Base-by-base conservation (phyloP, 2,888 invertebrate species). In the Caprella mutica region DNA sequence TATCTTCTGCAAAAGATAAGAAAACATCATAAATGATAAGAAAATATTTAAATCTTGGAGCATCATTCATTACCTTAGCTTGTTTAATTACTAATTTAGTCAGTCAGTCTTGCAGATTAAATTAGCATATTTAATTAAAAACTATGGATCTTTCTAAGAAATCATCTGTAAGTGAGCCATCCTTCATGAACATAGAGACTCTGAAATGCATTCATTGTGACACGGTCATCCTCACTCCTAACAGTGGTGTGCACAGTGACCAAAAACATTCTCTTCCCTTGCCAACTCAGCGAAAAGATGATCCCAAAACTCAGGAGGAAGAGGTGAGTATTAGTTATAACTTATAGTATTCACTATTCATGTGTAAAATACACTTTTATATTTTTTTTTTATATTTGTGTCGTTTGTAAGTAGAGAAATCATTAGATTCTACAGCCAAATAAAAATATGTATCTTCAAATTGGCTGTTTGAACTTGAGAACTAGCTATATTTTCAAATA, bases 221-320 rank as follows among this genome's bases (percentile, higher is more conserved):
- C 33, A 59, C 63, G 14, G 30, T 39, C 21, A 54, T 63, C 2
- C 38, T 63, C 29, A 54, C 59, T 12, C 57, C 55, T 5, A 39
- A 53, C 17, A 55, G 52, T 8, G 63, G 59, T 9, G 26, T 44
- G 9, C 44, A 56, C 29, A 33, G 54, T 9, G 50, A 29, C 14
- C 33, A 52, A 29, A 33, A 51, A n/a, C 56, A 52, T 19, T 50
- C 53, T 2, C 58, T 63, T 17, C 63, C 63, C 17, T 57, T 48
- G 12, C 56, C 59, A 19, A 63, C 59, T 14, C 59, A 63, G 57
- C 56, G 53, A 30, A 59, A 56, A 21, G 55, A 59, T 48, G 43
- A 52, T 21, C 55, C 57, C 3, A 52, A 58, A 8, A 44, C 52
- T 14, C 53, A 43, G 14, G 59, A 59, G n/a, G 59, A 63, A 39